Percentiles rank a stretch among this genome's conserved stretches.
These are phyloP conservation scores for Hylyphantes graminicola DNA, from an alignment of 1,140 invertebrate species.

Conservation along the genomic window DNA sequence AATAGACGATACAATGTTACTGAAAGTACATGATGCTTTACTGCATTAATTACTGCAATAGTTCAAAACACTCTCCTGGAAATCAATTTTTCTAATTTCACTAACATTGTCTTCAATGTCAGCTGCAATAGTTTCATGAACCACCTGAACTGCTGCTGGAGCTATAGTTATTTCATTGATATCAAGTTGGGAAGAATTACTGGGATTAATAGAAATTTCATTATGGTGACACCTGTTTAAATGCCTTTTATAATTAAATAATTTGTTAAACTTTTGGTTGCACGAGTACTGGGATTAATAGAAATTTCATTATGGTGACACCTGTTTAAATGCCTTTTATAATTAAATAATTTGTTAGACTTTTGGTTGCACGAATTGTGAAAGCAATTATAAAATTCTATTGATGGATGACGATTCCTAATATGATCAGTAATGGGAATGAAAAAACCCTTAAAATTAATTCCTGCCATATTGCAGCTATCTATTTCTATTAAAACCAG, in stretches of 20 bases:
- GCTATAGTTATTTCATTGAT: neutral
- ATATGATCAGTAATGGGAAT: neutral
- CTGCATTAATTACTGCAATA: slow-evolving; percentile 4
- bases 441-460: neutral
- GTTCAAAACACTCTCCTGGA: neutral
- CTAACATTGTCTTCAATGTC: neutral
- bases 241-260: too few relatives aligned
- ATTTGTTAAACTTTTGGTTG: too few relatives aligned
- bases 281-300: neutral
- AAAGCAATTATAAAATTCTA: slow-evolving; percentile 3
- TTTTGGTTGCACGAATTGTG: neutral
- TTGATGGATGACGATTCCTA: neutral
- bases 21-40: neutral
- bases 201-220: too few relatives aligned
- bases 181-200: neutral
- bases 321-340: slow-evolving; percentile 6
- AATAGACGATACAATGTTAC: neutral
- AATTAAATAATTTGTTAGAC: slow-evolving; percentile 21
- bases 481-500: neutral
- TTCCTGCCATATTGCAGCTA: neutral
- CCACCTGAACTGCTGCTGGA: neutral
- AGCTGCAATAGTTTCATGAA: neutral
- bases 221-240: too few relatives aligned
- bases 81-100: neutral
- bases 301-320: neutral